Percentiles rank a stretch among this genome's conserved stretches.
Conservation (phyloP, 2,888 invertebrate genomes). For the Augiades crinisus region DNA sequence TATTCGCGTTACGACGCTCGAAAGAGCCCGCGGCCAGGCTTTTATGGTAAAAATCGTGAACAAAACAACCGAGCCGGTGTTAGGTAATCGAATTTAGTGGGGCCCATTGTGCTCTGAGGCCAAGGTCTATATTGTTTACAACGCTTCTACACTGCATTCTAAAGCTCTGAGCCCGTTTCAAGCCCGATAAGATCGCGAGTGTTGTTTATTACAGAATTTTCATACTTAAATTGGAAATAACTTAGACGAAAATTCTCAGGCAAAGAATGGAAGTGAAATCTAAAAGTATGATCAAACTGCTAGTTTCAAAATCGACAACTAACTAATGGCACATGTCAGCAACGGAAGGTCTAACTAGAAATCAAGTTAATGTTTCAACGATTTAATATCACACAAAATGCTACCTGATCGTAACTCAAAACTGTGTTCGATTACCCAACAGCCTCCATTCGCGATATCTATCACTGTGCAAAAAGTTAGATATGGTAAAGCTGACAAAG, state of each 20-base stretch:
- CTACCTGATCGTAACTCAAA: not conserved
- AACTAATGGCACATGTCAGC: not conserved
- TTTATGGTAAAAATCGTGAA: slow-evolving; percentile 64
- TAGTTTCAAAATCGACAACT: not conserved
- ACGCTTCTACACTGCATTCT: slow-evolving; percentile 53
- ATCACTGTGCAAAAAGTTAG: slow-evolving; percentile 27
- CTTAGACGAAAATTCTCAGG: not conserved
- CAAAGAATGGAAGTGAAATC: too few species aligned
- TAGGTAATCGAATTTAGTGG: slow-evolving; percentile 73
- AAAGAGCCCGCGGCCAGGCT: slow-evolving; percentile 31
- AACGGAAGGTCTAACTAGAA: not conserved
- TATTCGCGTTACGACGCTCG: slow-evolving; percentile 29
- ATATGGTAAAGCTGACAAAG: slow-evolving; percentile 35
- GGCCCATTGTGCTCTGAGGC: slow-evolving; percentile 71
- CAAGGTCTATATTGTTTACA: slow-evolving; percentile 76
- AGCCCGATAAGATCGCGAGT: not conserved
- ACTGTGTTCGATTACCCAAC: slow-evolving; percentile 7
- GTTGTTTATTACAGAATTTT: not conserved
- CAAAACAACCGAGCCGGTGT: slow-evolving; percentile 58
- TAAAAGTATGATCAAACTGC: too few species aligned
- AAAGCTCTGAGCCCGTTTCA: not conserved
- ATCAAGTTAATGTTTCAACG: not conserved
- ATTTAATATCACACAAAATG: not conserved
- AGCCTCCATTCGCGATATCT: slow-evolving; percentile 17
- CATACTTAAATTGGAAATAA: not conserved